These are phyloP conservation scores for Flabesymbios commensalis DNA, from an alignment of 2,888 invertebrate species.

Conservation along the genomic window DNA sequence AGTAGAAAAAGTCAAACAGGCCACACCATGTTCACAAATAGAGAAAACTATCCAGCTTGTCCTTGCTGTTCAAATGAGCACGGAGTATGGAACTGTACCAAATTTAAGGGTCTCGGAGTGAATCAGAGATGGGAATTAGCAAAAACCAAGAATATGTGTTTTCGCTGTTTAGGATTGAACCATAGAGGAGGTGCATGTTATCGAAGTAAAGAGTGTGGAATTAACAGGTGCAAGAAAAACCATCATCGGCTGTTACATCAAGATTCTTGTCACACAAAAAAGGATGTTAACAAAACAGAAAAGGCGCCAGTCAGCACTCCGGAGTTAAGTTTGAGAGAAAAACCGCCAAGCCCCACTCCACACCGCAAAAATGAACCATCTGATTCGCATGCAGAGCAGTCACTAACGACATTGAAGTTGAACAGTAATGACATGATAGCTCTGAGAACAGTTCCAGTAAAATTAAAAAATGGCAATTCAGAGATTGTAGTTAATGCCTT, in stretches of 20 bases:
- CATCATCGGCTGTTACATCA: slow-evolving; percentile 15
- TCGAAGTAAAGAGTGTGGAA: slow-evolving; percentile 2
- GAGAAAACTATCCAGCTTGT: neutral
- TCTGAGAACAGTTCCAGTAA: slow-evolving; percentile 1
- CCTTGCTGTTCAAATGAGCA: neutral
- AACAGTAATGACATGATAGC: neutral
- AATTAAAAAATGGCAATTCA: neutral
- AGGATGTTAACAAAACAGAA: too few relatives aligned
- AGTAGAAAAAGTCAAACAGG: neutral
- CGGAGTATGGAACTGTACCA: slow-evolving; percentile 11
- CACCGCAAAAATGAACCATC: neutral
- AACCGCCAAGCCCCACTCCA: neutral
- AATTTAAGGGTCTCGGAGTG: slow-evolving; percentile 6
- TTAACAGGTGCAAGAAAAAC: slow-evolving; percentile 8
- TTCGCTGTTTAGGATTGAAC: slow-evolving; percentile 9
- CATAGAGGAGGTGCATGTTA: slow-evolving; percentile 9
- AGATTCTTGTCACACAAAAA: neutral
- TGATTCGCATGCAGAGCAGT: neutral
- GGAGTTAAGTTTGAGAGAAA: too few relatives aligned
- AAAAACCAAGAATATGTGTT: slow-evolving; percentile 8
- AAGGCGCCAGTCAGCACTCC: too few relatives aligned
- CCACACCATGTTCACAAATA: neutral
- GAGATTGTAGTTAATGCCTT: neutral
- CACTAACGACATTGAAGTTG: neutral
- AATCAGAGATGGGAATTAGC: slow-evolving; percentile 17